Percentiles rank a stretch among this genome's conserved stretches.
These are phyloP conservation scores for Phrynocephalus guinanensis DNA, from an alignment of 2,797 vertebrate genomes.

Conservation along the genomic window DNA sequence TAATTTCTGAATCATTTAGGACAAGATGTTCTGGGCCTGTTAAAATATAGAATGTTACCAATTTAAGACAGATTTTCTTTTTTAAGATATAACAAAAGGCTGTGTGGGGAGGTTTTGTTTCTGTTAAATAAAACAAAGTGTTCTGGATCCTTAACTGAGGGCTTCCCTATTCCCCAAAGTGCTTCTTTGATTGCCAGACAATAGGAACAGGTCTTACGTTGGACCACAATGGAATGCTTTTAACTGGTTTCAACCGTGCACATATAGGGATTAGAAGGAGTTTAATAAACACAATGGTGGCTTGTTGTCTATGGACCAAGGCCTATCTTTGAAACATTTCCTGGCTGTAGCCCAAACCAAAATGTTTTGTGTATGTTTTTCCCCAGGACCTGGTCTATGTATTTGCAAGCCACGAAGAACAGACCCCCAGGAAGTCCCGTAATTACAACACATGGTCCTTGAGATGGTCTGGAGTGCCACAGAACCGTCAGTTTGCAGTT, in stretches of 20 bases:
- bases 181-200: conserved; percentile 7
- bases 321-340: conserved; percentile 25
- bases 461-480: neutral
- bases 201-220: conserved; percentile 2
- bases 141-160: neutral
- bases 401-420: neutral
- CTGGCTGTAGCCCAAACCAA: conserved; percentile 24
- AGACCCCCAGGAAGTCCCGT: neutral
- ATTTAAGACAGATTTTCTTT: neutral
- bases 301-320: neutral
- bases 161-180: neutral
- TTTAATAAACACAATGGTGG: conserved; percentile 3
- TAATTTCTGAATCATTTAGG: neutral
- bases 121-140: neutral
- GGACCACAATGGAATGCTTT: neutral
- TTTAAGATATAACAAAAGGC: neutral
- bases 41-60: neutral
- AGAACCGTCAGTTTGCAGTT: neutral
- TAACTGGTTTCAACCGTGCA: neutral
- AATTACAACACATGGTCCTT: neutral
- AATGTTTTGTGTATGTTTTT: neutral
- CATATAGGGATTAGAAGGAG: neutral
- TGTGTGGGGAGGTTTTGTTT: neutral
- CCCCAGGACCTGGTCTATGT: neutral
- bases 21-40: rapidly evolving